Conservation (phyloP, 2,113 vertebrate genomes). For the Corynorhinus townsendii region DNA sequence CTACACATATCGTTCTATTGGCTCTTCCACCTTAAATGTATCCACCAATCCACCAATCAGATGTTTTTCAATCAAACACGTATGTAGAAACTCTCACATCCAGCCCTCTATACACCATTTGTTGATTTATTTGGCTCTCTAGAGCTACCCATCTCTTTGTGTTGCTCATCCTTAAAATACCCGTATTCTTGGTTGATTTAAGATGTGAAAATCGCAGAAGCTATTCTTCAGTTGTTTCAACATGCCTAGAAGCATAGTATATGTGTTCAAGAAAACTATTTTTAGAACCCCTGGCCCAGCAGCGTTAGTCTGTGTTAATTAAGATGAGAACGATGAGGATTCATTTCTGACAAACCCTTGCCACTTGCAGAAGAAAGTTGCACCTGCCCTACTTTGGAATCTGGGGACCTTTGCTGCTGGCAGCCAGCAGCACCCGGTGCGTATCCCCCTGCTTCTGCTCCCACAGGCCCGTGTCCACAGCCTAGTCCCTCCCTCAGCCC, state of each 20-base stretch:
- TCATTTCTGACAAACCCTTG: neutral
- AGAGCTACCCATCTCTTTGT: neutral
- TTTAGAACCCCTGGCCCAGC: slow-evolving; percentile 2
- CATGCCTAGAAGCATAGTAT: neutral
- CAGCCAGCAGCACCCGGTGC: too few relatives aligned
- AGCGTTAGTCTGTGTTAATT: slow-evolving; percentile 15
- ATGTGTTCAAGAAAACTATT: neutral
- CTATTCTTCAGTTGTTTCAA: neutral
- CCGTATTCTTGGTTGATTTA: neutral
- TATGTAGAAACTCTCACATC: neutral
- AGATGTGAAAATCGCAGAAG: neutral
- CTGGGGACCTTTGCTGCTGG: neutral
- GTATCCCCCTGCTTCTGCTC: neutral
- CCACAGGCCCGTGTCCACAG: neutral
- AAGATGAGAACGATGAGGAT: neutral
- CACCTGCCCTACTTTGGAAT: neutral
- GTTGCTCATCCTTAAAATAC: neutral
- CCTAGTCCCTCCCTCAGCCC: neutral
- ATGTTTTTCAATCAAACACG: neutral
- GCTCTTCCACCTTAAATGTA: neutral
- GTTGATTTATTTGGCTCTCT: neutral
- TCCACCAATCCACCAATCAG: neutral
- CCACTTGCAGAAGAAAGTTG: neutral
- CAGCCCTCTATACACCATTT: neutral
- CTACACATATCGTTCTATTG: neutral